phyloP scores from a whole-genome alignment of 2,797 vertebrate species.

The Silurus aristotelis region DNA sequence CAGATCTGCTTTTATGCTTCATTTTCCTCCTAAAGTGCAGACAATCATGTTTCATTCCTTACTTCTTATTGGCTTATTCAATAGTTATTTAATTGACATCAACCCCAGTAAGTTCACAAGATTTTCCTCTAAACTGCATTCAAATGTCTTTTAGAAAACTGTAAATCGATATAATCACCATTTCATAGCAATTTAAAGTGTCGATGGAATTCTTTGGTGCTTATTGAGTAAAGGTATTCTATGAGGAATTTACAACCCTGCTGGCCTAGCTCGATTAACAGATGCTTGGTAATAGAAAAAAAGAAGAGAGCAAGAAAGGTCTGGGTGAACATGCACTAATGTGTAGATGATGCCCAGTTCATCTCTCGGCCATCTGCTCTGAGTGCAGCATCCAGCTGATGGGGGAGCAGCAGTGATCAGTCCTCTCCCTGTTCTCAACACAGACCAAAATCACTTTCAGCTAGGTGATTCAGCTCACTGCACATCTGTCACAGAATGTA shows the following conservation, averaged over 20 bases:
- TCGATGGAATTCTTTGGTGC: too few species aligned
- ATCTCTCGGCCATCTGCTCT: slow-evolving; percentile 29
- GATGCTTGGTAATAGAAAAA: slow-evolving; percentile 23
- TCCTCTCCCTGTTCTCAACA: neutral
- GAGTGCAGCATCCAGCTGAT: slow-evolving; percentile 10
- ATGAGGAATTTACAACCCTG: neutral
- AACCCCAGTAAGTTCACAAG: neutral
- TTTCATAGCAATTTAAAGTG: neutral
- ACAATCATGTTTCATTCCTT: neutral
- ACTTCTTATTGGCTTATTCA: neutral
- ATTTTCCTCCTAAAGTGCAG: neutral
- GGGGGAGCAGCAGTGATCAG: neutral
- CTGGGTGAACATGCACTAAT: slow-evolving; percentile 25
- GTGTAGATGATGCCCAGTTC: slow-evolving; percentile 12
- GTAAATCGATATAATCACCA: neutral
- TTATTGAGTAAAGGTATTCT: neutral
- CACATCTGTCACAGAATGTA: slow-evolving; percentile 2
- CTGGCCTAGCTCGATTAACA: neutral
- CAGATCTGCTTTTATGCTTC: neutral
- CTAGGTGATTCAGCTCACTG: slow-evolving; percentile 6
- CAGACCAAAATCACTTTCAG: slow-evolving; percentile 16
- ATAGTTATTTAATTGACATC: too few species aligned
- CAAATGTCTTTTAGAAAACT: neutral
- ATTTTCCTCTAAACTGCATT: neutral
- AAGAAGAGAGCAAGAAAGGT: neutral